These are phyloP conservation scores for Ctenopoma multispine DNA, from an alignment of 2,797 vertebrate species.

Conservation along the genomic window DNA sequence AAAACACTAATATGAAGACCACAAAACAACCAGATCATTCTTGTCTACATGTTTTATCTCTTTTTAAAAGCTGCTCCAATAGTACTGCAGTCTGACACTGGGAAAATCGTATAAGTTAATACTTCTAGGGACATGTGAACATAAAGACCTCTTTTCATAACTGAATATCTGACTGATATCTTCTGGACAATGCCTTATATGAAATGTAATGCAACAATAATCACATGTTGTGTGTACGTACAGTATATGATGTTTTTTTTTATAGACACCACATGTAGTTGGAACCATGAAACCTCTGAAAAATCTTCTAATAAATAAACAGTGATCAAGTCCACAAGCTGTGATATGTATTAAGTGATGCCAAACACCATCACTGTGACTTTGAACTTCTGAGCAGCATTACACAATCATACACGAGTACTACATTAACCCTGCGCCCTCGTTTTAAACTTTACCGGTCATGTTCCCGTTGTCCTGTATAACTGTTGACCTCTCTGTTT, in stretches of 20 bases:
- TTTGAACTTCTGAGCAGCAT: neutral
- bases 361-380: neutral
- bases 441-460: constrained; percentile 16
- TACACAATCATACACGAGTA: constrained; percentile 1
- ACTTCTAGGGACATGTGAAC: no score
- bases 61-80: no score
- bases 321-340: neutral
- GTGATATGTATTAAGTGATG: neutral
- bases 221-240: no score
- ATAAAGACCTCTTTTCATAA: no score
- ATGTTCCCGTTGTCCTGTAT: constrained; percentile 34
- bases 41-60: no score
- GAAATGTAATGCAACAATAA: no score
- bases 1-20: no score
- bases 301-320: neutral
- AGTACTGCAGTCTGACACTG: no score
- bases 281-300: neutral
- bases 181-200: no score
- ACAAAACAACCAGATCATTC: no score
- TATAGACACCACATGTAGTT: neutral
- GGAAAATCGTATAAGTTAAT: no score
- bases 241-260: neutral
- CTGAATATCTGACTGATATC: no score
- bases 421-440: constrained; percentile 1
- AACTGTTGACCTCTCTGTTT: constrained; percentile 46